Base-by-base conservation (phyloP, 92 coral and sea anemone species). In the Epizoanthus ramosus region DNA sequence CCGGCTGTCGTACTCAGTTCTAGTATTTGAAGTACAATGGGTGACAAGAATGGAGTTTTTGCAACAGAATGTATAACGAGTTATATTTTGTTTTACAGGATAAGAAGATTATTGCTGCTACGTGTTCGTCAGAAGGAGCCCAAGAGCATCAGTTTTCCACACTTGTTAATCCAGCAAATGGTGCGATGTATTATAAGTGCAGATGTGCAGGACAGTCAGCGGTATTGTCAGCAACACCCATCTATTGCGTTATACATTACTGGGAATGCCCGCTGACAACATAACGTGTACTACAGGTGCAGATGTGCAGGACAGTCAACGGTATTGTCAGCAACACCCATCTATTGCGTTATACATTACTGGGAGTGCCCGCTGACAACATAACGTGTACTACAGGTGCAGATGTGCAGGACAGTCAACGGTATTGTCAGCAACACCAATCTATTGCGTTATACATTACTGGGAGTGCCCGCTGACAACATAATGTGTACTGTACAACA, bases 261-360 rank as follows among this genome's bases (percentile, higher is more conserved):
- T 76, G 81, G 81, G 69, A 76, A 28, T 76, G 81, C 13, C 81
- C 81, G 56, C 22, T 39, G 28, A 37, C 57, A 58, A 21, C 33
- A 54, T 6, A 19, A 59, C 19, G 37, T 16, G 12, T 58, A 58
- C 39, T 76, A 60, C 81, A 37, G 35, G n/a, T 76, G 81, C n/a
- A 35, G 5, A 10, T 76, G 81, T 59, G 68, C 68, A 1, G 81
- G 68, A 57, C 31, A 35, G 3, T 18, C 81, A 10, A 58, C 57
- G 3, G 81, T 66, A 39, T 35, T 67, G 18, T 75, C 39, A 16
- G 22, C 33, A 35, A 2, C 47, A 33, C 0, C 23, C 2, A 53
- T 75, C 15, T 59, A 3, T 17, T 75, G 68, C 22, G 41, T 59
- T 18, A 57, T 75, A 8, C 4, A 59, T n/a, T 75, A 75, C 68